phyloP scores from a whole-genome alignment of 2,113 vertebrate genomes.

The Callocephalon fimbriatum region DNA sequence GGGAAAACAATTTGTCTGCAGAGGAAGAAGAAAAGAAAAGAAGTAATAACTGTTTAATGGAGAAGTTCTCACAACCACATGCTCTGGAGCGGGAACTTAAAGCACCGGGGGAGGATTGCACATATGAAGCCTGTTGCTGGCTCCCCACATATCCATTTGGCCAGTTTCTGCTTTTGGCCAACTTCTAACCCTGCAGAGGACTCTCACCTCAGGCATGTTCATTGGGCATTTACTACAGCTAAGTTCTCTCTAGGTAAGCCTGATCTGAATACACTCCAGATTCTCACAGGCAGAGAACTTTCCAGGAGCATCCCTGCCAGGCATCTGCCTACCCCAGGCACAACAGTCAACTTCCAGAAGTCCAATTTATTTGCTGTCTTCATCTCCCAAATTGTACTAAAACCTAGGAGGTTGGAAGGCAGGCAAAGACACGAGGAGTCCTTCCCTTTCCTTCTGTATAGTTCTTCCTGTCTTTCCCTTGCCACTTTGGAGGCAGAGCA shows the following conservation, averaged over 20 bases:
- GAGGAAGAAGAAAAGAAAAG: neutral
- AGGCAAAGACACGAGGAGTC: neutral
- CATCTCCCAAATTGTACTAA: neutral
- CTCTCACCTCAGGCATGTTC: neutral
- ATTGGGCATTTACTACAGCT: neutral
- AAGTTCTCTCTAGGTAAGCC: neutral
- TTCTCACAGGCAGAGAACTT: neutral
- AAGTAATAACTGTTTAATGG: neutral
- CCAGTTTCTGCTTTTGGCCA: neutral
- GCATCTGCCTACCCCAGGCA: neutral
- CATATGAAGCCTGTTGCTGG: neutral
- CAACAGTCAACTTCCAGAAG: neutral
- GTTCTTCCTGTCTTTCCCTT: neutral
- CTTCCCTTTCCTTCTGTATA: neutral
- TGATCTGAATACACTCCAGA: neutral
- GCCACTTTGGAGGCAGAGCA: neutral
- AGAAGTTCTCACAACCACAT: slow-evolving; percentile 4
- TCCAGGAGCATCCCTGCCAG: neutral
- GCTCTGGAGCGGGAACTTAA: neutral
- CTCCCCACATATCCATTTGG: neutral
- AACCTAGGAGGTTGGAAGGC: neutral
- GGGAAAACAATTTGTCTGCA: slow-evolving; percentile 26
- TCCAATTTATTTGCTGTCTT: neutral
- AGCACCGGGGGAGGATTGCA: neutral
- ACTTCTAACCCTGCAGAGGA: neutral